phyloP scores from a whole-genome alignment of 2,888 invertebrate species.

The Drosophila mimetica region DNA sequence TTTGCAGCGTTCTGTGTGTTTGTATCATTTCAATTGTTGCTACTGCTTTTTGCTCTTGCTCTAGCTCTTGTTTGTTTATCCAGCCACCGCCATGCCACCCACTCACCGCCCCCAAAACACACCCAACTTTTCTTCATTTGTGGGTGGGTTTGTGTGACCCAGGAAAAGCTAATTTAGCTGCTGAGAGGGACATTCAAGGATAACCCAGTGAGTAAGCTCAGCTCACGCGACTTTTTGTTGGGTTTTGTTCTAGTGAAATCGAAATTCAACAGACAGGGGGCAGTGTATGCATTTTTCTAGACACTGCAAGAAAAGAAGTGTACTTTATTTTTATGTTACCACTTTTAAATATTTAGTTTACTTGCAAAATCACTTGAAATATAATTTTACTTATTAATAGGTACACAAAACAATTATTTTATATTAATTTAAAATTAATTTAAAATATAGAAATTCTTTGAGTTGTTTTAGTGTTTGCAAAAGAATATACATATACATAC shows the following conservation, averaged over 20 bases:
- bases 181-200: slow-evolving; percentile 50
- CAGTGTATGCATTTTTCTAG: slow-evolving; percentile 5
- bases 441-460: no score
- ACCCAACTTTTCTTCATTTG: slow-evolving; percentile 14
- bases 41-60: slow-evolving; percentile 29
- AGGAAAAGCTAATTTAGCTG: slow-evolving; percentile 63
- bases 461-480: slow-evolving; percentile 4
- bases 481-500: no score
- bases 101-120: slow-evolving; percentile 1
- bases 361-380: no score
- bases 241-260: slow-evolving; percentile 39
- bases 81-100: slow-evolving; percentile 8
- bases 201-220: slow-evolving; percentile 33
- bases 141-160: slow-evolving; percentile 32
- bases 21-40: slow-evolving; percentile 67
- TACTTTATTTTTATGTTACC: no score
- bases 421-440: neutral
- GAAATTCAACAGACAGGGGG: slow-evolving; percentile 23
- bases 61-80: slow-evolving; percentile 25
- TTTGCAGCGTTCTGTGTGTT: slow-evolving; percentile 45
- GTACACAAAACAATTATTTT: neutral
- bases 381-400: no score
- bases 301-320: neutral
- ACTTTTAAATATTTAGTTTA: no score
- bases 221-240: slow-evolving; percentile 23